Evolutionary conservation across 2,888 invertebrate species (phyloP), one percentile per base, ranked within the genome.

Genomic region (Ochropleura leucogaster): DNA sequence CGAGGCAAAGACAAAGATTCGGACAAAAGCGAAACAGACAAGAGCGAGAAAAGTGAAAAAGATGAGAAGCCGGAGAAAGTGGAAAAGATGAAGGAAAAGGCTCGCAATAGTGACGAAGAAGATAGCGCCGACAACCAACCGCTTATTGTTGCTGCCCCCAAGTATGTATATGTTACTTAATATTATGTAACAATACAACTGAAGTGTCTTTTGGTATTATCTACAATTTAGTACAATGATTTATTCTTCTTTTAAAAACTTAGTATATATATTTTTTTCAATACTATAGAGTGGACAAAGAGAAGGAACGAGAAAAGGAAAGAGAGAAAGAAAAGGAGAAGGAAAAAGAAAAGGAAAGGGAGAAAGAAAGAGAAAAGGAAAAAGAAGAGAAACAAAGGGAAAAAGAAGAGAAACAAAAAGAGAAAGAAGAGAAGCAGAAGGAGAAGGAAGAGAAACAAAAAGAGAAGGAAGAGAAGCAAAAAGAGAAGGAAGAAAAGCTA

Each of bases 51-150:
- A 80, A 93, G 94, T 80, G 95, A 96, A 80, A 95, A 95, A 75
- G 93, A 94, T 47, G 95, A 94, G 62, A 94, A 94, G 85, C 84
- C 90, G 47, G 94, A 94, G 80, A 96, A 94, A 81, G 64, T 86
- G 49, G 94, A 94, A 64, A 93, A 95, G 84, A 72, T 88, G 8
- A 96, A 95, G 66, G 96, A 95, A 68, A 96, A 95, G 77, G 84
- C 89, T 0, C 92, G 91, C 16, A 92, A 90, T 14, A 96, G 96
- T 53, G 97, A 97, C 75, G 95, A 92, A 63, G 97, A 97, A 66
- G 95, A 95, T 86, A 96, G 95, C 79, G 95, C 95, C 49, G 97
- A 96, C 83, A 97, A 97, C 84, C 96, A 96, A 68, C 97, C 97
- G 0, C 89, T 94, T 0, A 94, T 94, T 49, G 85, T 85, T 2